Evolutionary conservation across 2,797 vertebrate species (phyloP).

Genomic region (Orientallactaga sibirica): DNA sequence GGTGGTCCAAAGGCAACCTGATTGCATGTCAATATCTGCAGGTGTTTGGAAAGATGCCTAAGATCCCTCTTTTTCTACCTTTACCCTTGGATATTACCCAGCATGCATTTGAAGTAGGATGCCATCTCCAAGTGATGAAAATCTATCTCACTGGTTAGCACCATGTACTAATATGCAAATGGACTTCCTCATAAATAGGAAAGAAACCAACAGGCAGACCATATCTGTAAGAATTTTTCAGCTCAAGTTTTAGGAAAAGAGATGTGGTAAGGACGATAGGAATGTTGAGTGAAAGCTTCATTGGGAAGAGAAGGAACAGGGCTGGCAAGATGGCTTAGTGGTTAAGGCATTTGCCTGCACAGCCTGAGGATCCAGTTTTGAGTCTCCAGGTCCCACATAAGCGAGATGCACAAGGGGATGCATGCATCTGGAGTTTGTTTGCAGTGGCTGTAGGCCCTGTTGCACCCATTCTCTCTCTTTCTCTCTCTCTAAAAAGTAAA

Average conservation of each 20-base stretch:
- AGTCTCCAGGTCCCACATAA: too few species aligned
- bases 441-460: too few species aligned
- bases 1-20: conserved; percentile 7
- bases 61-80: background rate
- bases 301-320: too few species aligned
- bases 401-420: too few species aligned
- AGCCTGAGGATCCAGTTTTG: too few species aligned
- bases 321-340: too few species aligned
- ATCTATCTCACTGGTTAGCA: background rate
- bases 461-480: too few species aligned
- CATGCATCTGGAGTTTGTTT: too few species aligned
- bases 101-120: conserved; percentile 5
- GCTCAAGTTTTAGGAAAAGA: conserved; percentile 44
- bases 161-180: background rate
- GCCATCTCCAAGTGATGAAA: background rate
- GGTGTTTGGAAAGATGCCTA: background rate
- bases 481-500: too few species aligned
- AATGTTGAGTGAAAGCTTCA: background rate
- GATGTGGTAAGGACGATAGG: background rate
- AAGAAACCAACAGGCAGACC: conserved; percentile 27
- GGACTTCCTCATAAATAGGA: background rate
- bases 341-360: too few species aligned
- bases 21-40: background rate
- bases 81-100: background rate
- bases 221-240: conserved; percentile 41